Conservation (phyloP, 2,113 vertebrate species). For the Corythaeola cristata region DNA sequence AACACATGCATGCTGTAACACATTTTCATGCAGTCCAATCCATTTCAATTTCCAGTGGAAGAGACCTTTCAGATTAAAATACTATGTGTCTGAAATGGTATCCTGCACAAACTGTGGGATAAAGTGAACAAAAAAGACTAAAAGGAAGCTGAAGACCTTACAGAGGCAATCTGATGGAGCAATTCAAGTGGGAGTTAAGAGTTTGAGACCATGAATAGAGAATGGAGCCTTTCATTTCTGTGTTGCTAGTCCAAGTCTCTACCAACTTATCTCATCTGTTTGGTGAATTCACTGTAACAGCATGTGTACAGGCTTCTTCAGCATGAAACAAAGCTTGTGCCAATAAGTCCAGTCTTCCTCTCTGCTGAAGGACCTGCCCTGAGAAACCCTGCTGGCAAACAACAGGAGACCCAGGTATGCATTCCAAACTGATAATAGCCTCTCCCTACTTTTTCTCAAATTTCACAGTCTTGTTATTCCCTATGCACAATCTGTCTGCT, state of each 20-base stretch:
- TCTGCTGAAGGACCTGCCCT: not conserved
- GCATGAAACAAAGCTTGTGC: not conserved
- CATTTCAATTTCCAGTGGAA: not conserved
- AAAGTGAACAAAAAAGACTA: not conserved
- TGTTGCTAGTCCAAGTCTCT: not conserved
- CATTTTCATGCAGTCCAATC: not conserved
- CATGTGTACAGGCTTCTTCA: not conserved
- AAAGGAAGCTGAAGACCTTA: not conserved
- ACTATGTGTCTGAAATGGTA: not conserved
- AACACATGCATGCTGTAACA: not conserved
- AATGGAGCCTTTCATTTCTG: conserved; percentile 18
- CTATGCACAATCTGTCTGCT: not conserved
- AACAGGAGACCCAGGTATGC: not conserved
- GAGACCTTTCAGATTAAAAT: not conserved
- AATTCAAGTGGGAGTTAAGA: not conserved
- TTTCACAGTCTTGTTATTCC: not conserved
- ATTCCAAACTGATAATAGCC: too few relatives aligned
- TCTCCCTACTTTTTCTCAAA: not conserved
- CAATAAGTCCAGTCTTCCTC: not conserved
- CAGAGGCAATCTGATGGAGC: not conserved
- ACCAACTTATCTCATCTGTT: not conserved
- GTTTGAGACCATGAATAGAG: conserved; percentile 4
- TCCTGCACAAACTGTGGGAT: not conserved
- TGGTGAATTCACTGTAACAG: not conserved
- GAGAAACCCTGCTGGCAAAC: not conserved